phyloP scores from a whole-genome alignment of 2,113 vertebrate species.

The Zosterops borbonicus region DNA sequence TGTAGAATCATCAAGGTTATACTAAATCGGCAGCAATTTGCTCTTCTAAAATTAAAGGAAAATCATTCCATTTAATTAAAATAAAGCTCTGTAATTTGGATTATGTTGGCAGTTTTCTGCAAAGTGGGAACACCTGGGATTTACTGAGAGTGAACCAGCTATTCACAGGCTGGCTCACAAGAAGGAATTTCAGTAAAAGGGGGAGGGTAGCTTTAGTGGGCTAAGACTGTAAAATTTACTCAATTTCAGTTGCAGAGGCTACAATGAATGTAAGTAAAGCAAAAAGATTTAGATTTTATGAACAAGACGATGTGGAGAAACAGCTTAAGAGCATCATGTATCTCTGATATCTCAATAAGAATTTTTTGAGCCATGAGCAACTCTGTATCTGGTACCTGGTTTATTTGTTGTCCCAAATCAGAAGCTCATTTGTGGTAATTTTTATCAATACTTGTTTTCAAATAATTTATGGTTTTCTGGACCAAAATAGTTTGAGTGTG shows the following conservation, averaged over 20 bases:
- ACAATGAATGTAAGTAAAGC: background rate
- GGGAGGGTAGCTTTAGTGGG: background rate
- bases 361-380: background rate
- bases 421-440: background rate
- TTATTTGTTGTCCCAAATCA: background rate
- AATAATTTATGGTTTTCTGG: background rate
- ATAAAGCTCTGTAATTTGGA: slow-evolving; percentile 79
- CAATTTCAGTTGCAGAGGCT: background rate
- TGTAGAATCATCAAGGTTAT: slow-evolving; percentile 65
- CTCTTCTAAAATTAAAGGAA: slow-evolving; percentile 73
- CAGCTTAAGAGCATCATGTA: background rate
- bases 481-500: background rate
- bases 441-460: background rate
- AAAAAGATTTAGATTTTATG: background rate
- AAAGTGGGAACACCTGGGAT: slow-evolving; percentile 43
- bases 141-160: slow-evolving; percentile 62
- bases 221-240: background rate
- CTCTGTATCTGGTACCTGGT: background rate
- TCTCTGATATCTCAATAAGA: background rate
- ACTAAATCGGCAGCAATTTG: slow-evolving; percentile 74
- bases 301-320: background rate
- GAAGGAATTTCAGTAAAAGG: background rate
- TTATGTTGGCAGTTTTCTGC: slow-evolving; percentile 53
- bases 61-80: slow-evolving; percentile 89
- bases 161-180: background rate